Percentiles rank a stretch among this genome's conserved stretches.
These are phyloP conservation scores for Gonioctena quinquepunctata DNA, from an alignment of 1,140 invertebrate species.

Conservation along the genomic window DNA sequence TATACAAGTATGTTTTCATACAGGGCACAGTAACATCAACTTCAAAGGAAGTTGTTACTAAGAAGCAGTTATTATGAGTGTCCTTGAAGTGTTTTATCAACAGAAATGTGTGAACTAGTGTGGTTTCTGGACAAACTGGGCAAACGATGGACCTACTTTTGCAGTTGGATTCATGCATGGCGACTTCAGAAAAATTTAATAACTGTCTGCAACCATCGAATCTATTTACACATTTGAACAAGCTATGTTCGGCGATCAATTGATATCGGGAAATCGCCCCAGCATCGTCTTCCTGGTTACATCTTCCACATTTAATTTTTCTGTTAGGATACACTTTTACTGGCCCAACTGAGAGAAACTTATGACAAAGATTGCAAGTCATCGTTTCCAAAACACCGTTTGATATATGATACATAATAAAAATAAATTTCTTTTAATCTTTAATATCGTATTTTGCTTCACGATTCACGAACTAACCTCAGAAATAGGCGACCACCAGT, in stretches of 20 bases:
- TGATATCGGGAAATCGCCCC: not conserved
- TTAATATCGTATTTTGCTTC: too few relatives aligned
- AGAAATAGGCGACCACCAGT: too few relatives aligned
- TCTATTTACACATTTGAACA: not conserved
- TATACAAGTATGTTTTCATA: not conserved
- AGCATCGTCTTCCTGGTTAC: not conserved
- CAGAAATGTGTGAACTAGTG: not conserved
- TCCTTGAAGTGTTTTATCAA: not conserved
- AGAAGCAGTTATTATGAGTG: not conserved
- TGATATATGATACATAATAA: too few relatives aligned
- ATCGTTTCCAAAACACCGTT: not conserved
- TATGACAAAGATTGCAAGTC: not conserved
- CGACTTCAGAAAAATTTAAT: not conserved
- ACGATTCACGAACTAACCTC: too few relatives aligned
- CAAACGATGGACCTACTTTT: not conserved
- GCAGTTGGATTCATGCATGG: not conserved
- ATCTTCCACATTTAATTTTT: conserved; percentile 5
- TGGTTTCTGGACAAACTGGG: not conserved
- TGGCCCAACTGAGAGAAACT: not conserved
- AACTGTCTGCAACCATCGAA: not conserved
- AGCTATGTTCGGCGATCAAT: not conserved
- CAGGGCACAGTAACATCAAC: not conserved
- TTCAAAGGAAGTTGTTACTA: not conserved
- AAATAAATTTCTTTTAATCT: too few relatives aligned
- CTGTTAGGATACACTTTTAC: not conserved